phyloP scores from a whole-genome alignment of 2,888 invertebrate genomes.

The Hanleya hanleyi region DNA sequence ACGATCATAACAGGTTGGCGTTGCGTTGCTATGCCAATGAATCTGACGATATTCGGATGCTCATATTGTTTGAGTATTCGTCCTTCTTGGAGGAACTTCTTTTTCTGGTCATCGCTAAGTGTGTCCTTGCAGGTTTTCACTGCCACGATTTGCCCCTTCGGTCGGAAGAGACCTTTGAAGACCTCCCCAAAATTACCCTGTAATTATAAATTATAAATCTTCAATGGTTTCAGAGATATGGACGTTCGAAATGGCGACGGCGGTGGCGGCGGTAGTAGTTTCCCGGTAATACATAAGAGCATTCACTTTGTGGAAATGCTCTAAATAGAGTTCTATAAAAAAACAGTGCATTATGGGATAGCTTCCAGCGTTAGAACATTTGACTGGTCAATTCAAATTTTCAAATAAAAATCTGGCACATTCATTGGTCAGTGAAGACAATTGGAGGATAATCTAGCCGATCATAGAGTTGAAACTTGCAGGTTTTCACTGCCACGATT shows the following conservation, averaged over 20 bases:
- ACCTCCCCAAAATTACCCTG: constrained; percentile 99
- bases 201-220: constrained; percentile 36
- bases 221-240: too few relatives aligned
- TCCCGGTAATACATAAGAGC: too few relatives aligned
- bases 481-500: constrained; percentile 97
- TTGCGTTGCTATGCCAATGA: constrained; percentile 98
- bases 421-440: too few relatives aligned
- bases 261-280: too few relatives aligned
- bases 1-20: constrained; percentile 99
- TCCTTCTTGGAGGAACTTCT: constrained; percentile 96
- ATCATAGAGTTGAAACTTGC: too few relatives aligned
- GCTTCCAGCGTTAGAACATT: too few relatives aligned
- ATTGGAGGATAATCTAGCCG: too few relatives aligned
- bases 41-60: constrained; percentile 95
- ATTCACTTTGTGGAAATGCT: too few relatives aligned
- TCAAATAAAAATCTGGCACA: too few relatives aligned
- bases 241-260: too few relatives aligned
- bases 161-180: constrained; percentile 89
- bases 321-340: not conserved
- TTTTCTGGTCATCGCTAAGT: constrained; percentile 92
- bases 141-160: constrained; percentile 83
- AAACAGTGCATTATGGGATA: too few relatives aligned
- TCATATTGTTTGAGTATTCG: constrained; percentile 96
- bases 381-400: too few relatives aligned
- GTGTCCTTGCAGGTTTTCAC: constrained; percentile 97